Evolutionary conservation across 2,888 invertebrate genomes (phyloP).

Genomic region (Tipula confusa): DNA sequence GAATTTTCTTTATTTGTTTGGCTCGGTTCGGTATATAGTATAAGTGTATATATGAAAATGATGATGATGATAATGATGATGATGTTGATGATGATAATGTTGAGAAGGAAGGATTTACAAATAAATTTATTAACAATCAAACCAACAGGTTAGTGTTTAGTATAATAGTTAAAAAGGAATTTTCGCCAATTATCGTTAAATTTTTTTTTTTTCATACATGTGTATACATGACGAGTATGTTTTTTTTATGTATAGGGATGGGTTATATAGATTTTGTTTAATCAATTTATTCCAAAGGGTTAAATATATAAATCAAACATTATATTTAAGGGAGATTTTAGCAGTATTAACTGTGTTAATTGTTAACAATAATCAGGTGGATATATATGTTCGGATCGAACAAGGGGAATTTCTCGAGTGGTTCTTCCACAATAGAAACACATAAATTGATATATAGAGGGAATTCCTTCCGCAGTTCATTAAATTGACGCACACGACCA

Average conservation of each 20-base stretch:
- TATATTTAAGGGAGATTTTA: not conserved
- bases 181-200: conserved; percentile 15
- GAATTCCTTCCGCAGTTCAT: conserved; percentile 12
- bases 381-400: not conserved
- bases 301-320: not conserved
- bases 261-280: not conserved
- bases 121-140: conserved; percentile 15
- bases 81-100: not conserved
- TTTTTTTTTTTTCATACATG: not conserved
- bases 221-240: not conserved
- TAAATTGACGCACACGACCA: conserved; percentile 12
- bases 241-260: not conserved
- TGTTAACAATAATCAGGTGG: not conserved
- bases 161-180: conserved; percentile 16
- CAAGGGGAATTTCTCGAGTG: conserved; percentile 12
- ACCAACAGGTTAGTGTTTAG: conserved; percentile 14
- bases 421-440: not conserved
- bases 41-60: not conserved
- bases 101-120: conserved; percentile 6
- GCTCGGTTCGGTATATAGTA: not conserved
- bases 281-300: not conserved
- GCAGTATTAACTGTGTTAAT: conserved; percentile 3
- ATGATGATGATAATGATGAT: not conserved
- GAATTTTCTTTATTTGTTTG: conserved; percentile 20
- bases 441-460: not conserved